Base-by-base conservation (phyloP, 2,113 vertebrate species). In the Podilymbus podiceps region DNA sequence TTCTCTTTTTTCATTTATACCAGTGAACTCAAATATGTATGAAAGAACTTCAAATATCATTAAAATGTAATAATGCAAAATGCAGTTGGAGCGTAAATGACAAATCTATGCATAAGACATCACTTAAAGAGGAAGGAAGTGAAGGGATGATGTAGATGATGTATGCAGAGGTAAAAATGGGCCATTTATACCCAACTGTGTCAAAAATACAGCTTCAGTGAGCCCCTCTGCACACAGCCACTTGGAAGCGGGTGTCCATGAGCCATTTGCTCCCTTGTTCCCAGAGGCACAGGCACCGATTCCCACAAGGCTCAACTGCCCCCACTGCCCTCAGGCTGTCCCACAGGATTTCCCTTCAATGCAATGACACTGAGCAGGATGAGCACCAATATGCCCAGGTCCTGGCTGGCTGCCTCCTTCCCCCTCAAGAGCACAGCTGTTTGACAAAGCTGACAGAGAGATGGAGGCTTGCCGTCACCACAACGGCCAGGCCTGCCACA, bases 41-140 rank as follows among this genome's bases (percentile, higher is more conserved):
- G 95, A 92, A 96, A 97, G 90, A 95, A 85, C 93, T 96, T 96
- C 95, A 97, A 97, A 96, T 95, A 93, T 93, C 94, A 96, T 97
- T 96, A 97, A 96, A 97, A 95, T 97, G 93, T 95, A 97, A 97
- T 96, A 97, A 95, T 91, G 95, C 92, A 97, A 97, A 97, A 96
- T 95, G 89, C 92, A 95, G 75, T 94, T 59, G 75, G 91, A 90
- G 88, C 87, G 63, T 82, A 95, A 97, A 94, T 94, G 96, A 92
- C 80, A 96, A 94, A 92, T 93, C 93, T 92, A 94, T 95, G 92
- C 92, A 96, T 87, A 90, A 97, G 91, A 83, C 86, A 93, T 83
- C 84, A 92, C 79, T 93, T 95, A 93, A 95, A 94, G 81, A 95
- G 92, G 91, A 96, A 95, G 90, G 93, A 93, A 96, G 94, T 85